These are phyloP conservation scores for Atethmia centrago DNA, from an alignment of 2,888 invertebrate species.

Conservation along the genomic window DNA sequence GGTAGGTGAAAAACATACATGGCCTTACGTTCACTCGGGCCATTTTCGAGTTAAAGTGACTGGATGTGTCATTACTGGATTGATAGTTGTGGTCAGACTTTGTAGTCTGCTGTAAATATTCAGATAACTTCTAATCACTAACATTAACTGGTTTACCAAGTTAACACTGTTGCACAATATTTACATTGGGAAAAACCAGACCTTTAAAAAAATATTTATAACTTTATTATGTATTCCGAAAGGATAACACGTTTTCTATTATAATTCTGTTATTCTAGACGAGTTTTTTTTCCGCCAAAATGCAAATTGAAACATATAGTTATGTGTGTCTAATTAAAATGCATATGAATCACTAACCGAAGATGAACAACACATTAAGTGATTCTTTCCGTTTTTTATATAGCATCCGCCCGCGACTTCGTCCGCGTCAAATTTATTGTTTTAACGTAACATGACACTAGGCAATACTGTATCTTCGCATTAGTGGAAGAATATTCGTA, in stretches of 20 bases:
- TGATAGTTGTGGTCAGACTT: background rate
- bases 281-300: background rate
- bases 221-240: background rate
- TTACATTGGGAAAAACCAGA: constrained; percentile 8
- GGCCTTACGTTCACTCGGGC: constrained; percentile 77
- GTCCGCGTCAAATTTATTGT: no score
- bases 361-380: background rate
- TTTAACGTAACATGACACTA: no score
- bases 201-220: background rate
- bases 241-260: constrained; percentile 16
- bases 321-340: background rate
- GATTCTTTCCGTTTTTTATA: background rate
- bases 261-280: background rate
- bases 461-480: no score
- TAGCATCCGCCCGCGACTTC: no score
- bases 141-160: background rate
- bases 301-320: background rate
- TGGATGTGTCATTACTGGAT: constrained; percentile 53
- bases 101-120: background rate
- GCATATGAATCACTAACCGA: background rate
- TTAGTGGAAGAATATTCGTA: no score
- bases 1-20: constrained; percentile 61
- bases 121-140: background rate
- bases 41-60: constrained; percentile 34
- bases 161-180: constrained; percentile 11